These are phyloP conservation scores for Drosophila ustulata DNA, from an alignment of 2,888 invertebrate species.

Conservation along the genomic window DNA sequence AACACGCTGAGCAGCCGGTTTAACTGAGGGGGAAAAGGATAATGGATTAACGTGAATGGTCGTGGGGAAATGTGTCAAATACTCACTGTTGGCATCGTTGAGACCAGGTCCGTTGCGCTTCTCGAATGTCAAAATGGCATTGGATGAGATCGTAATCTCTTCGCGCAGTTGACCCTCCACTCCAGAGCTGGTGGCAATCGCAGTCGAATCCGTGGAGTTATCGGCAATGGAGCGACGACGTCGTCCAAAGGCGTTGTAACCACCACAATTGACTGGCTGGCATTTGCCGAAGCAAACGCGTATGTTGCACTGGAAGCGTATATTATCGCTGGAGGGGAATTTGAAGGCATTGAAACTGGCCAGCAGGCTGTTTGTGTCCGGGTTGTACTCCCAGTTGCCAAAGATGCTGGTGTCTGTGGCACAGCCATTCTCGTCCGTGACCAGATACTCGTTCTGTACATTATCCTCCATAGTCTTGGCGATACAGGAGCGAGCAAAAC, in stretches of 20 bases:
- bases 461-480: conserved; percentile 96
- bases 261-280: conserved; percentile 97
- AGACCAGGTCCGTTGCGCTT: conserved; percentile 91
- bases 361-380: conserved; percentile 92
- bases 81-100: conserved; percentile 91
- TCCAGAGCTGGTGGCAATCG: conserved; percentile 87
- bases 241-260: conserved; percentile 95
- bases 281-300: conserved; percentile 97
- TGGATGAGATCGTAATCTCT: conserved; percentile 96
- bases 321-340: conserved; percentile 97
- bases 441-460: conserved; percentile 95
- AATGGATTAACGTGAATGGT: not conserved
- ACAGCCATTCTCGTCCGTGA: conserved; percentile 97
- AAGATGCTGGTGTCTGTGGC: conserved; percentile 96
- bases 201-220: conserved; percentile 86
- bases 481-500: conserved; percentile 96
- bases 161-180: conserved; percentile 93
- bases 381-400: conserved; percentile 96
- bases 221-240: conserved; percentile 87
- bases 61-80: not conserved
- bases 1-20: conserved; percentile 86
- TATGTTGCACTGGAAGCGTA: conserved; percentile 97
- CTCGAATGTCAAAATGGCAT: conserved; percentile 95
- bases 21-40: conserved; percentile 70
- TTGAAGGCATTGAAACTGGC: conserved; percentile 97